phyloP scores from a whole-genome alignment of 92 coral and sea anemone genomes.

The Bergia puertoricense region DNA sequence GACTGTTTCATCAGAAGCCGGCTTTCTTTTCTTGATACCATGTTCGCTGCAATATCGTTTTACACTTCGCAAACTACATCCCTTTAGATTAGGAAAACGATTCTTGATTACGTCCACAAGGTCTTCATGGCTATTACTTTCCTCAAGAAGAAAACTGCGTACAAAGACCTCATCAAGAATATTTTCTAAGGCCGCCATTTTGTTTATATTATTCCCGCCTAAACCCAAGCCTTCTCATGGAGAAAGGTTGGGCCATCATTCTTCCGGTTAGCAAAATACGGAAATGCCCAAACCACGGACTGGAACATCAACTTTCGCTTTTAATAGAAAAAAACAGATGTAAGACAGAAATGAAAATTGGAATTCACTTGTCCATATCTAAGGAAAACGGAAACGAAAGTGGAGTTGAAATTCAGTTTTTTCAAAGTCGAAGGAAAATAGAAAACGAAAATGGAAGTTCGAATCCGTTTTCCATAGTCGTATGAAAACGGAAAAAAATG shows the following conservation, averaged over 20 bases:
- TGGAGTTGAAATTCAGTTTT: slow-evolving; percentile 1
- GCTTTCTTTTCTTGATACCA: slow-evolving; percentile 21
- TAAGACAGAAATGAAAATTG: neutral
- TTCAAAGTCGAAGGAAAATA: neutral
- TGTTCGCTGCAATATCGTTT: slow-evolving; percentile 39
- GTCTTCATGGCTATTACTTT: slow-evolving; percentile 45
- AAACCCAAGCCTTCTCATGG: neutral
- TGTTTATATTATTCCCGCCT: neutral
- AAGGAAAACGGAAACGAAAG: neutral
- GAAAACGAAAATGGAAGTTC: neutral
- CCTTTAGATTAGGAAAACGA: slow-evolving; percentile 23
- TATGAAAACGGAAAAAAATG: neutral
- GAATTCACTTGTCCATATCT: neutral
- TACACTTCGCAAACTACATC: slow-evolving; percentile 47
- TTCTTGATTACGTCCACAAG: slow-evolving; percentile 33
- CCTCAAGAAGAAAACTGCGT: slow-evolving; percentile 35
- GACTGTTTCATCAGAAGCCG: slow-evolving; percentile 36
- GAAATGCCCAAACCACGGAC: slow-evolving; percentile 11
- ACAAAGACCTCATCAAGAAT: slow-evolving; percentile 32
- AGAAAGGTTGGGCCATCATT: neutral
- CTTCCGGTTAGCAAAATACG: neutral
- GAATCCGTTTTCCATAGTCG: neutral
- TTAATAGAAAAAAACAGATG: neutral
- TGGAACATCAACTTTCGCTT: neutral
- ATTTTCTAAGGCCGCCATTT: slow-evolving; percentile 30